Conservation (phyloP, 2,797 vertebrate genomes). For the Emys orbicularis region DNA sequence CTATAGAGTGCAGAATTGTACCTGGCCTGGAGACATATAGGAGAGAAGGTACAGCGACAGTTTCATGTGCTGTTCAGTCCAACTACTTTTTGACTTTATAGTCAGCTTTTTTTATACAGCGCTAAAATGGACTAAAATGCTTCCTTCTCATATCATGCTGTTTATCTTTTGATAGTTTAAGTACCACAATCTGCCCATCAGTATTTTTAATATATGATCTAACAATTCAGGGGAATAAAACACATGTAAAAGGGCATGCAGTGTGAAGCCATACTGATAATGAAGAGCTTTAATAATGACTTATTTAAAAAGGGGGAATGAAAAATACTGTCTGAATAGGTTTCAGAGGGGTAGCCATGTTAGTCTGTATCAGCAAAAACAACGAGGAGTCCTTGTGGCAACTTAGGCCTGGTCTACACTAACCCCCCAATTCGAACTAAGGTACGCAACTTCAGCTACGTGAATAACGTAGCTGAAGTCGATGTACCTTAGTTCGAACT, state of each 20-base stretch:
- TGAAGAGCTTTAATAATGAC: not conserved
- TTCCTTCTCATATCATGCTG: not conserved
- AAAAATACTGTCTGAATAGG: not conserved
- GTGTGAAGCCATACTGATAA: not conserved
- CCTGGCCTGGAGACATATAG: not conserved
- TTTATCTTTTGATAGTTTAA: not conserved
- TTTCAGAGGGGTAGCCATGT: too few relatives aligned
- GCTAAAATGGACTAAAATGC: not conserved
- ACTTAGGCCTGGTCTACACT: too few relatives aligned
- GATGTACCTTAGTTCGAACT: too few relatives aligned
- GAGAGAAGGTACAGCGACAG: not conserved
- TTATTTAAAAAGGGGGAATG: not conserved
- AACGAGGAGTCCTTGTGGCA: too few relatives aligned
- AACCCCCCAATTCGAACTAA: too few relatives aligned
- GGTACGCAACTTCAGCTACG: too few relatives aligned
- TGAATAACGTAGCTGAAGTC: too few relatives aligned
- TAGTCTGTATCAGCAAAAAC: too few relatives aligned
- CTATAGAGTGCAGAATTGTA: not conserved
- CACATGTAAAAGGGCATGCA: not conserved
- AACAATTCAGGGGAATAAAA: not conserved
- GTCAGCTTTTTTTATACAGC: not conserved
- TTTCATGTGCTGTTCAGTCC: not conserved
- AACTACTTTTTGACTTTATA: not conserved
- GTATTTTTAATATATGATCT: not conserved
- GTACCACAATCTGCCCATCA: not conserved